Percentiles rank a stretch among this genome's conserved stretches.
Evolutionary conservation across 2,888 invertebrate genomes (phyloP).

Genomic region (Dorcus hopei): DNA sequence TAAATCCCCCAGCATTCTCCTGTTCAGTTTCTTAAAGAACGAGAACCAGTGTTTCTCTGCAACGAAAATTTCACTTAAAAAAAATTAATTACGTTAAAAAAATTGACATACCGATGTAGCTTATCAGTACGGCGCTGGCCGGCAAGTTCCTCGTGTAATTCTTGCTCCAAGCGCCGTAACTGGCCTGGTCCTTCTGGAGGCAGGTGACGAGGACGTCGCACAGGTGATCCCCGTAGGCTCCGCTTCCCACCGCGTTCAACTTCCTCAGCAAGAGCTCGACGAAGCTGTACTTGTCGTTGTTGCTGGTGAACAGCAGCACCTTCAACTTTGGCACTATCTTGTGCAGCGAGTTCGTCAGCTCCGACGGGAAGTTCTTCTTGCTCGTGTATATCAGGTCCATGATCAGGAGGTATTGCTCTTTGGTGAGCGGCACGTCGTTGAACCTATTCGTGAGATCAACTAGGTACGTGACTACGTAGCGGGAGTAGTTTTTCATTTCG

Average conservation of each 20-base stretch:
- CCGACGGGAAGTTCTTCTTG: conserved; percentile 55
- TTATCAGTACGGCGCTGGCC: conserved; percentile 64
- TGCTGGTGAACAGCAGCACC: conserved; percentile 37
- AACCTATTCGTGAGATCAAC: conserved; percentile 46
- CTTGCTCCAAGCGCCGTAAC: conserved; percentile 66
- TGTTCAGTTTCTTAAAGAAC: conserved; percentile 41
- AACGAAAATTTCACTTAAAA: conserved; percentile 28
- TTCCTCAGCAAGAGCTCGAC: conserved; percentile 66
- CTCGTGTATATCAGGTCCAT: conserved; percentile 59
- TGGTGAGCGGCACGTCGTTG: conserved; percentile 30
- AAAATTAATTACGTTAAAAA: conserved; percentile 5
- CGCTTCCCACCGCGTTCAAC: conserved; percentile 55
- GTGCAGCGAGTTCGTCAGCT: conserved; percentile 56
- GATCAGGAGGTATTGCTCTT: conserved; percentile 60
- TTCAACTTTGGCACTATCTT: conserved; percentile 47
- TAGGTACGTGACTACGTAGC: conserved; percentile 63
- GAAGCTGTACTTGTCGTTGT: conserved; percentile 48
- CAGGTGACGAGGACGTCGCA: conserved; percentile 60
- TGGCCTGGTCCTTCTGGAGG: conserved; percentile 59
- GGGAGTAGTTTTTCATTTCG: conserved; percentile 68
- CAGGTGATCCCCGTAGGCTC: conserved; percentile 55
- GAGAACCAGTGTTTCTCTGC: conserved; percentile 37
- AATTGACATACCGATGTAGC: conserved; percentile 50
- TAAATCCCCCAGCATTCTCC: conserved; percentile 50
- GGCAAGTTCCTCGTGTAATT: conserved; percentile 64